Percentiles rank a stretch among this genome's conserved stretches.
Conservation (phyloP, 2,797 vertebrate genomes). For the Salmo trutta region DNA sequence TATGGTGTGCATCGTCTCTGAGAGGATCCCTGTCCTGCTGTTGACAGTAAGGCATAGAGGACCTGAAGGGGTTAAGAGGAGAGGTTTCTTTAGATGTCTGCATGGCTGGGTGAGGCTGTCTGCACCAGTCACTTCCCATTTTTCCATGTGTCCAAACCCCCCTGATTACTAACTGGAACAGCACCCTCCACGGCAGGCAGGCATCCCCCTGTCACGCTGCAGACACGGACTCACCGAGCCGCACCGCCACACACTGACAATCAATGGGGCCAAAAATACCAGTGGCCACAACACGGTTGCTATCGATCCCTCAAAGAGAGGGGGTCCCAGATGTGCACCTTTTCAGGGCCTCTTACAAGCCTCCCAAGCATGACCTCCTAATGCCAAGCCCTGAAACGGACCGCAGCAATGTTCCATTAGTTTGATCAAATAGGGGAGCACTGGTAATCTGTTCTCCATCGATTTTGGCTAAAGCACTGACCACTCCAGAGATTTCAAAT, state of each 20-base stretch:
- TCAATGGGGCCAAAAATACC: constrained; percentile 39
- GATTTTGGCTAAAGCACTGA: constrained; percentile 71
- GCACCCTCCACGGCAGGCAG: not conserved
- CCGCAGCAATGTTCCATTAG: constrained; percentile 61
- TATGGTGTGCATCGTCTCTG: not conserved
- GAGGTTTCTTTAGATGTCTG: not conserved
- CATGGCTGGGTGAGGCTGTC: not conserved
- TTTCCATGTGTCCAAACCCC: constrained; percentile 11
- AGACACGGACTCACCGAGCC: constrained; percentile 9
- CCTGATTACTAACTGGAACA: constrained; percentile 19
- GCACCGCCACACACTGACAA: not conserved
- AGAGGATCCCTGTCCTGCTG: not conserved
- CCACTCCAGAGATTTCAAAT: constrained; percentile 74
- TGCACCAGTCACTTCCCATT: not conserved
- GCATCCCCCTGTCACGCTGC: not conserved
- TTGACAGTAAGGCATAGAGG: not conserved
- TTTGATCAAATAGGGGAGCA: constrained; percentile 55
- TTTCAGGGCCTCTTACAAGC: constrained; percentile 3
- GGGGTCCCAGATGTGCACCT: constrained; percentile 6
- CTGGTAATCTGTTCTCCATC: constrained; percentile 75
- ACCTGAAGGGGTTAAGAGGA: not conserved
- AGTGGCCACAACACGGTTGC: constrained; percentile 28
- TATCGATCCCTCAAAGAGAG: constrained; percentile 32
- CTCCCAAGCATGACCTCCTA: constrained; percentile 33
- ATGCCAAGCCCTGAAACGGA: not conserved